Conservation (phyloP, 1,140 invertebrate species). For the Aphis gossypii region DNA sequence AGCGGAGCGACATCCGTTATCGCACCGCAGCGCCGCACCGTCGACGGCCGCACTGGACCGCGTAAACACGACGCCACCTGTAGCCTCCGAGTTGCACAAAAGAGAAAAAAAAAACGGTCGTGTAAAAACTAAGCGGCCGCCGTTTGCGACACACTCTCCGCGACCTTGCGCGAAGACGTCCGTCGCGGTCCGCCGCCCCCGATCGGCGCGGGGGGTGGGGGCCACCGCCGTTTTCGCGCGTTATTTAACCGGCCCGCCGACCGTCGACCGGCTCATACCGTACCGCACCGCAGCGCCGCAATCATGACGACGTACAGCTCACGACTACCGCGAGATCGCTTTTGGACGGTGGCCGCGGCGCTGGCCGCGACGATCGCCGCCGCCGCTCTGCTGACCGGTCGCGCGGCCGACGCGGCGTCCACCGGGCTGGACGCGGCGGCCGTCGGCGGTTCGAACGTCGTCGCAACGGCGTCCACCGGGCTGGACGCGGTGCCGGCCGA, state of each 20-base stretch:
- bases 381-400: background rate
- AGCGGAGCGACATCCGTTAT: background rate
- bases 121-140: background rate
- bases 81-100: background rate
- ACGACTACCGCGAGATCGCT: background rate
- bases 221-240: background rate
- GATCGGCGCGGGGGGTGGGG: background rate
- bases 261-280: background rate
- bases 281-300: background rate
- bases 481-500: constrained; percentile 6
- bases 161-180: constrained; percentile 35
- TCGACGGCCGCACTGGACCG: constrained; percentile 8
- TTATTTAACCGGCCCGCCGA: constrained; percentile 21
- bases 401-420: background rate
- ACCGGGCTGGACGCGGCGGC: background rate
- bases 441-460: background rate
- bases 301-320: background rate
- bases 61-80: background rate
- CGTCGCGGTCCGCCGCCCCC: background rate
- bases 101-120: background rate
- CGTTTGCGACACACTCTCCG: constrained; percentile 31
- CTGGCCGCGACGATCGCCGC: background rate
- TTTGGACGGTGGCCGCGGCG: background rate
- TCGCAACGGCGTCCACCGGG: background rate
- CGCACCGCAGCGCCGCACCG: background rate